Base-by-base conservation (phyloP, 2,113 vertebrate species). In the Brienomyrus longianalis region DNA sequence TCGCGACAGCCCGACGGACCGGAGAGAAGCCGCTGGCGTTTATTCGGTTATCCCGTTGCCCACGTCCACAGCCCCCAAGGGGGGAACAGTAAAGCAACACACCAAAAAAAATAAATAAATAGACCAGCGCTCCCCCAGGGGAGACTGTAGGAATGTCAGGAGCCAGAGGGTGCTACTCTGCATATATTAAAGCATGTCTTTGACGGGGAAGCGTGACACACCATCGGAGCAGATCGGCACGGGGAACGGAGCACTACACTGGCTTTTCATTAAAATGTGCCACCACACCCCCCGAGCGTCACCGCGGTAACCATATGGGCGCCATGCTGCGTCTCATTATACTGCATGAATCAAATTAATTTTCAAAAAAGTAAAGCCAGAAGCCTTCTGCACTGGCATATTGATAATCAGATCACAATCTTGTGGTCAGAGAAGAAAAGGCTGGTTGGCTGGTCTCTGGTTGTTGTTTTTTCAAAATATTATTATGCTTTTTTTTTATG, bases 291-390 rank as follows among this genome's bases (percentile, higher is more conserved):
- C n/a, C 9, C 27, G 83, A 59, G 89, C 88, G 31, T 83, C 85
- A 91, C 89, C 56, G 74, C 85, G 88, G 92, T 90, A 94, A 93
- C 94, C 95, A 94, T 95, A 96, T 94, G 96, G 94, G 92, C 95
- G 93, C 89, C 95, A 95, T 93, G 95, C 94, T 31, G 94, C 93
- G 92, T 92, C 94, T 96, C 94, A 95, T 95, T 95, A 95, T 93
- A 92, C 93, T 3, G 91, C 91, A 93, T 89, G 91, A 93, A 94
- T 93, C 91, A 91, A 95, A 94, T 95, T 94, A 90, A 93, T 93
- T 94, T 93, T 92, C 77, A 23, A 35, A 80, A 77, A 92, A 80
- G 54, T 84, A 70, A 50, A 52, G 13, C 17, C 59, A 27, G 83
- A 90, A 48, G 11, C 74, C 62, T 74, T 89, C 52, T 56, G 83